Evolutionary conservation across 1,140 invertebrate genomes (phyloP).

Genomic region (Linepithema humile): DNA sequence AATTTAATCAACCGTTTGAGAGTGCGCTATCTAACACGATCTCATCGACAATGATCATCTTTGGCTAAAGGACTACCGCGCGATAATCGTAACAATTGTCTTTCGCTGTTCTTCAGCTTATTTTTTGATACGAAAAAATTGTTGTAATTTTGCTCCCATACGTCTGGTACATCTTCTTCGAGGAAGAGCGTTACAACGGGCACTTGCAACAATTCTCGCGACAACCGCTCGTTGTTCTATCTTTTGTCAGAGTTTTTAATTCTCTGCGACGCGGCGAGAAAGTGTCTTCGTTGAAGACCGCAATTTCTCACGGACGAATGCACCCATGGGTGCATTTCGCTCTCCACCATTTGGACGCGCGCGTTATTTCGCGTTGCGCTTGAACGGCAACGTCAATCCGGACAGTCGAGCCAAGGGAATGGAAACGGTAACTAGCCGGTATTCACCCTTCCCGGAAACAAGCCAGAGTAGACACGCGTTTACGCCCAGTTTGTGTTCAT

Average conservation of each 20-base stretch:
- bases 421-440: slow-evolving; percentile 52
- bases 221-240: neutral
- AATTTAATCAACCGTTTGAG: neutral
- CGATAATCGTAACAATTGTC: neutral
- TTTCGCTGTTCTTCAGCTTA: neutral
- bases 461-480: slow-evolving; percentile 32
- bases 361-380: slow-evolving; percentile 33
- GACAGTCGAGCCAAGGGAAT: slow-evolving; percentile 45
- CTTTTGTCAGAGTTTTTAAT: slow-evolving; percentile 32
- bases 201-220: neutral
- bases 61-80: neutral
- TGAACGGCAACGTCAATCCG: slow-evolving; percentile 49
- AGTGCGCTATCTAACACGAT: neutral
- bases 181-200: neutral
- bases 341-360: slow-evolving; percentile 13
- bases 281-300: slow-evolving; percentile 44
- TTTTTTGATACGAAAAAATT: slow-evolving; percentile 4
- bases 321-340: slow-evolving; percentile 39
- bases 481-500: neutral
- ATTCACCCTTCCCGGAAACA: slow-evolving; percentile 48
- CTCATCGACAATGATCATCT: neutral
- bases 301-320: slow-evolving; percentile 55
- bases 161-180: neutral
- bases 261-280: slow-evolving; percentile 6
- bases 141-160: neutral